Base-by-base conservation (phyloP, 2,888 invertebrate species). In the Tetanocera ferruginea region DNA sequence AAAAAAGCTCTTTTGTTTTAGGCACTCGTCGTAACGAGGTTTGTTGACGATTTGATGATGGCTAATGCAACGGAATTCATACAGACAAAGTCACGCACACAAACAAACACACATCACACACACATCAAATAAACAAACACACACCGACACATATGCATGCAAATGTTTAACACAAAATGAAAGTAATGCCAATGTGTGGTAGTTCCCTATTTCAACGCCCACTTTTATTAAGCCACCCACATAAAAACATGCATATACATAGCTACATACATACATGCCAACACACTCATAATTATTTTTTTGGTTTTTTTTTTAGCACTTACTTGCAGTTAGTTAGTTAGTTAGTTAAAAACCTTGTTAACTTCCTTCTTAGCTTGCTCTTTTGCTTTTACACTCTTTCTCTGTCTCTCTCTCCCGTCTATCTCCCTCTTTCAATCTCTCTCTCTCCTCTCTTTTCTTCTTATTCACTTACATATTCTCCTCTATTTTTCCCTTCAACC, bases 1-100 rank as follows among this genome's bases (percentile, higher is more conserved):
- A 69, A 78, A 82, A 81, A 43, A 81, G 81, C 81, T 81, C 70
- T 67, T 14, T 31, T 43, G n/a, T 31, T 31, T 4, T 11, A 43
- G 11, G 11, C 43, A 11, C 11, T 43, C 43, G 4, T 43, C 14
- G 6, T 11, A 37, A 37, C 37, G 37, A 11, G 43, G 43, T 43
- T 43, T 43, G 11, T 43, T 43, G 43, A 43, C 43, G 43, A 43
- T 43, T 43, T 43, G 43, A 43, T 43, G 43, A 43, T 43, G 11
- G 43, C 43, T 11, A 69, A 51, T 8, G 23, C 28, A 49, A 62
- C 25, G 28, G 17, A 69, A 17, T 43, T 49, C 67, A 51, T 43
- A 31, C 49, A 19, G 55, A 23, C 57, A 67, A 67, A 76, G 72
- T 78, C 49, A 70, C 51, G 51, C 25, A 8, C 17, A 14, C 11